Base-by-base conservation (phyloP, 2,888 invertebrate genomes). In the Cactoblastis cactorum region DNA sequence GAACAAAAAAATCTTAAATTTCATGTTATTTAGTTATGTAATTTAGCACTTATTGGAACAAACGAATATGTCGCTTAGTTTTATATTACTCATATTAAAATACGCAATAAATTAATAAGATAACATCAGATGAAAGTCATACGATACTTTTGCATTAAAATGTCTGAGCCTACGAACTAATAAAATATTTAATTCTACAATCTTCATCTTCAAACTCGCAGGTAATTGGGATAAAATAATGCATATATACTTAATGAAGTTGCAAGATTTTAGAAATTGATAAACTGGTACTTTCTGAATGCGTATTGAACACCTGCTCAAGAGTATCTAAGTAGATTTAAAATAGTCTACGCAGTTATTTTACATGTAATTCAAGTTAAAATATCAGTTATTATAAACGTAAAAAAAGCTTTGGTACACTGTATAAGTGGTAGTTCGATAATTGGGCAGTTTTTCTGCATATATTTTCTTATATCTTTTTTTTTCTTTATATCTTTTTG, bases 191-290 rank as follows among this genome's bases (percentile, higher is more conserved):
- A 28, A 43, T 43, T 32, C 32, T 11, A 43, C 32, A 32, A 28
- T 3, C 43, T 43, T 32, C 17, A 43, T 43, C 43, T 11, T 6
- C 1, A 3, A 37, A 12, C 43, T 43, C 32, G 15, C 17, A 32
- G 0, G 43, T 43, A 43, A 43, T 43, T 43, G 43, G 43, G 15
- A 43, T 28, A 43, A 43, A n/a, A 43, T 43, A 43, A 43, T 43
- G 28, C 32, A n/a, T 43, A 24, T 17, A 11, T 28, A 6, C n/a
- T 43, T 43, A 43, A 24, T 14, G 41, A 43, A 43, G 24, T 43
- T 43, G 5, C 24, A 15, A 43, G 43, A 43, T 43, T 43, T 43
- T 28, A 12, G 28, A 32, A 43, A 32, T 43, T 43, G 43, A 43
- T 43, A 43, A 24, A 43, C 28, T 43, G 28, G 28, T 28, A 43